Percentiles rank a stretch among this genome's conserved stretches.
Evolutionary conservation across 2,113 vertebrate genomes (phyloP).

Genomic region (Nothocercus nigrocapillus): DNA sequence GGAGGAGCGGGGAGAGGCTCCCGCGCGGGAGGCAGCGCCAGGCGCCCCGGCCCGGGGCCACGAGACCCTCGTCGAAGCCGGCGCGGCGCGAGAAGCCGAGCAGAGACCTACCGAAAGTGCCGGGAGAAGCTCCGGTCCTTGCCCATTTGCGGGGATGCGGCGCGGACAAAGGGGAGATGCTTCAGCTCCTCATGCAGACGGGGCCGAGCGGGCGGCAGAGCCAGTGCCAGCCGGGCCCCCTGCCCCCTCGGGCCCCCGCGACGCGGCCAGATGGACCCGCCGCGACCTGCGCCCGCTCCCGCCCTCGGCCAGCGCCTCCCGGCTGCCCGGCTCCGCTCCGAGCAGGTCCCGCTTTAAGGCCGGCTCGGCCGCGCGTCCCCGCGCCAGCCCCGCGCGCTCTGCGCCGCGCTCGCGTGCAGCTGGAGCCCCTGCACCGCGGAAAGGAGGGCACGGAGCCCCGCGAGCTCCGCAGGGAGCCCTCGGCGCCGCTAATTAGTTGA

Average conservation of each 20-base stretch:
- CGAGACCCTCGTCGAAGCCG: background rate
- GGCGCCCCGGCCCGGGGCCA: background rate
- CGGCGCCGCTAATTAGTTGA: constrained; percentile 73
- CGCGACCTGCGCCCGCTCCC: no score
- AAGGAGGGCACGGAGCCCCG: constrained; percentile 67
- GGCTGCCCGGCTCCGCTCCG: no score
- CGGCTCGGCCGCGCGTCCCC: no score
- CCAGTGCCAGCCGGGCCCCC: constrained; percentile 15
- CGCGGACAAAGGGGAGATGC: constrained; percentile 46
- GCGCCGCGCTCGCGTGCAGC: no score
- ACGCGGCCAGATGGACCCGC: background rate
- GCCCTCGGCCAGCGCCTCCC: no score
- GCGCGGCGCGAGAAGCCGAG: background rate
- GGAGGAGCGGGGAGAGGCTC: no score
- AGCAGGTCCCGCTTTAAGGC: no score
- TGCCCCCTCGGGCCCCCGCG: background rate
- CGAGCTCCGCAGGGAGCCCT: constrained; percentile 81
- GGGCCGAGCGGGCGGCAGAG: background rate
- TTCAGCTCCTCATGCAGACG: constrained; percentile 63
- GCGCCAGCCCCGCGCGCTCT: no score
- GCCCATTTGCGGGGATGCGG: constrained; percentile 84
- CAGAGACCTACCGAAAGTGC: constrained; percentile 88
- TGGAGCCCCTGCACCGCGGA: background rate
- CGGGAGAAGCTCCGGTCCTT: constrained; percentile 91
- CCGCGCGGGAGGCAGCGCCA: background rate